Base-by-base conservation (phyloP, 2,113 vertebrate genomes). In the Bufo bufo region DNA sequence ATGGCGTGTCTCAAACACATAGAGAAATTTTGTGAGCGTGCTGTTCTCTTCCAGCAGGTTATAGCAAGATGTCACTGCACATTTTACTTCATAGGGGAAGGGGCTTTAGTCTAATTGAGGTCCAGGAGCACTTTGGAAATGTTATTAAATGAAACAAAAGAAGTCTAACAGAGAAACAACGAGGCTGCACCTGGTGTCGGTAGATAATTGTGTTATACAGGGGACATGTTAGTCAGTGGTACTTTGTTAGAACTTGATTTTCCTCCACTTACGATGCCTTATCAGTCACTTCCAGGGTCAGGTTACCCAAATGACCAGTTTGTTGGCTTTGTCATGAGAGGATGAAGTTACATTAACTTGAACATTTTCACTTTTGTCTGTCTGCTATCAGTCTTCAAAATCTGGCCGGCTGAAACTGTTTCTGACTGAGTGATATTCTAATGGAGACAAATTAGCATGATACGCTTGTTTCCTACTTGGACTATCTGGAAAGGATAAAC, bases 91-190 rank as follows among this genome's bases (percentile, higher is more conserved):
- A 91, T 90, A 90, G 23, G 81, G 91, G 92, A 91, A 92, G 92
- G 92, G 94, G 92, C 90, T 92, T 91, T 90, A 71, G 86, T 82
- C 95, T 97, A 96, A 97, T 95, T 96, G 96, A 96, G 96, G 97
- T 96, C 94, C 93, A 94, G 95, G 93, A 96, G 95, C 96, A 95
- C 95, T 97, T 96, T 96, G 93, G 95, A 96, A 93, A 95, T 95
- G 94, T 90, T 90, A 95, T 97, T 96, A 97, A 93, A 91, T 92
- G 97, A 97, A 98, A 98, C 92, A 94, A 93, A 96, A 98, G 97
- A 96, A 90, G 91, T 92, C 93, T 94, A 95, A 95, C 90, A 89
- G 90, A 91, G 93, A 93, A 93, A 91, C 93, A 96, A 93, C 94
- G 94, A 95, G 96, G 93, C 95, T 90, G 92, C 82, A 94, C 95